Base-by-base conservation (phyloP, 2,113 vertebrate genomes). In the Aix galericulata region DNA sequence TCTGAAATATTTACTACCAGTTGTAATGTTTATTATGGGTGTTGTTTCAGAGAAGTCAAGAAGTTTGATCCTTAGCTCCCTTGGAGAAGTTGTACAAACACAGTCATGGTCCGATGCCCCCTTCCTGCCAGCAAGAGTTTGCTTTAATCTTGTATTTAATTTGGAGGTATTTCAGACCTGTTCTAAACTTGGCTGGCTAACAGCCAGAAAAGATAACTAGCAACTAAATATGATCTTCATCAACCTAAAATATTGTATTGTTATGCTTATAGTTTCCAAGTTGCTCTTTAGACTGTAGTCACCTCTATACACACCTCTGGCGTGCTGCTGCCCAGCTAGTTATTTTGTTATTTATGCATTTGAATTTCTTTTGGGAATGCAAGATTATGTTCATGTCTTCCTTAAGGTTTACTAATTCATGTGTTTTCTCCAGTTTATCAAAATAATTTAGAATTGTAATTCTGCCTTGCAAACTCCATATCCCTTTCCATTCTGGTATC, bases 1-100 rank as follows among this genome's bases (percentile, higher is more conserved):
- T 96, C 82, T 90, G 80, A 95, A 96, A 95, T 86, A 94, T 93
- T 96, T 96, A 94, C 68, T 88, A 88, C 88, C 93, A 93, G 76
- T 50, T 94, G 69, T 95, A 96, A 91, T 74, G 52, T 93, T 93
- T 91, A 91, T 95, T 93, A 84, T 34, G 44, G 94, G 26, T 88
- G 82, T 34, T 58, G 10, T 96, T 95, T 93, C 82, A 88, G 64
- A 86, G 58, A 96, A 95, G 91, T 92, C 76, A 96, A 84, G 83
- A 95, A 93, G 88, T 94, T 92, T 95, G 91, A 97, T 97, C 92
- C 76, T 82, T 81, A 77, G 63, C 36, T 93, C 72, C 82, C 80
- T 86, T 78, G 46, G 29, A 95, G 83, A 89, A 92, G 20, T 82
- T 86, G 66, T 71, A 87, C 75, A 92, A 94, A 93, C 78, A 95